Evolutionary conservation across 2,888 invertebrate species (phyloP), one percentile per base, ranked within the genome.

Genomic region (Lithophane ornitopus): DNA sequence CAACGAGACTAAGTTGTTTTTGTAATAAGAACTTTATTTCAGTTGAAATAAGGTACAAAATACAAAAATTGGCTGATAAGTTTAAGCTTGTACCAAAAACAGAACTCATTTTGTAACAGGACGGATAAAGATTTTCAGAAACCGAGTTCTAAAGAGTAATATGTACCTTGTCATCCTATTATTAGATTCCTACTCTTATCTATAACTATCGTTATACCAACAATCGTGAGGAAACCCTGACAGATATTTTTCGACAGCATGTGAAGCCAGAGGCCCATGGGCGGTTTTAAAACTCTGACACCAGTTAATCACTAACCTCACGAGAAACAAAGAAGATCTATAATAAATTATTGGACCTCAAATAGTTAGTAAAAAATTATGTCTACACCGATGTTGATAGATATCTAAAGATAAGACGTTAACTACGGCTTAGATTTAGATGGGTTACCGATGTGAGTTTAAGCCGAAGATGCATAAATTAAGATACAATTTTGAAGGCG

Each of bases 331-430:
- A 34, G 34, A 34, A 34, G 4, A 69, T 22, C 26, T 46, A 16
- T 46, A 34, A 59, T 44, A 56, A 41, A 54, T 54, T 58, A 76
- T 44, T 63, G 49, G 70, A 85, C 87, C 77, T 85, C 75, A 85
- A 69, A 44, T 85, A 85, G 79, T 41, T 7, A 39, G 19, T 87
- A 85, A 72, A n/a, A 82, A 41, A 87, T 82, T 82, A 87, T 87
- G 77, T 85, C 83, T 87, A 87, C 85, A 85, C 62, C 63, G 70
- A 76, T 63, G 69, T 82, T 78, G 44, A 44, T 63, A 63, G 4
- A 44, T 74, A 52, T 76, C 12, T 84, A 70, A 74, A 52, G 56
- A 52, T 87, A 82, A 76, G 74, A 9, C 19, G 2, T 16, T 19
- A 26, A 2, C 44, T 59, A 11, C 65, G 67, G 70, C 52, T 41